These are phyloP conservation scores for Tetraneura akinire DNA, from an alignment of 1,140 invertebrate species.

Conservation along the genomic window DNA sequence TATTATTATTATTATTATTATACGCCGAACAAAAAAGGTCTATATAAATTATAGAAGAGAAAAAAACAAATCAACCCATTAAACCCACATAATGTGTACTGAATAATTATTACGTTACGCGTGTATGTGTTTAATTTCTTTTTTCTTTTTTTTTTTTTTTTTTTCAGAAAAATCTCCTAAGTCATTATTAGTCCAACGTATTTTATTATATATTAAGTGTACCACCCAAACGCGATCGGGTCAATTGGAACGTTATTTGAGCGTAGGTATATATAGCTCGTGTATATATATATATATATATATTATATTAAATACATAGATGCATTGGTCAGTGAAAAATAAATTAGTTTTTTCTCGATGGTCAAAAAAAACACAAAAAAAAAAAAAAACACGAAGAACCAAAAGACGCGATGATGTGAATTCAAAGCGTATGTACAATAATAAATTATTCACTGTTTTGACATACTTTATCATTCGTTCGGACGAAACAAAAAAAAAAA, in stretches of 20 bases:
- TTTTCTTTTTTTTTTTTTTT: not conserved
- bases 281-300: too few species aligned
- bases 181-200: not conserved
- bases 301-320: too few species aligned
- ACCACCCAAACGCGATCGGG: not conserved
- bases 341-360: constrained; percentile 5
- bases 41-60: too few species aligned
- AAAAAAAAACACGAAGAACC: not conserved
- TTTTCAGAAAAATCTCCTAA: not conserved
- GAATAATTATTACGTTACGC: not conserved
- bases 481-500: not conserved
- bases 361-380: too few species aligned
- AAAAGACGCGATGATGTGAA: not conserved
- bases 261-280: not conserved
- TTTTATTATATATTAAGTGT: constrained; percentile 10
- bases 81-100: not conserved
- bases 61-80: constrained; percentile 38
- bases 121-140: not conserved
- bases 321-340: constrained; percentile 1
- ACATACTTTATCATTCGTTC: not conserved
- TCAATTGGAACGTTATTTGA: constrained; percentile 6
- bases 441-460: not conserved
- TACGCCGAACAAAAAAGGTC: too few species aligned
- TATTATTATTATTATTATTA: too few species aligned
- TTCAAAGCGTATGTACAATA: not conserved